Evolutionary conservation across 2,888 invertebrate genomes (phyloP), one percentile per base, ranked within the genome.

Genomic region (Piscicola geometra): DNA sequence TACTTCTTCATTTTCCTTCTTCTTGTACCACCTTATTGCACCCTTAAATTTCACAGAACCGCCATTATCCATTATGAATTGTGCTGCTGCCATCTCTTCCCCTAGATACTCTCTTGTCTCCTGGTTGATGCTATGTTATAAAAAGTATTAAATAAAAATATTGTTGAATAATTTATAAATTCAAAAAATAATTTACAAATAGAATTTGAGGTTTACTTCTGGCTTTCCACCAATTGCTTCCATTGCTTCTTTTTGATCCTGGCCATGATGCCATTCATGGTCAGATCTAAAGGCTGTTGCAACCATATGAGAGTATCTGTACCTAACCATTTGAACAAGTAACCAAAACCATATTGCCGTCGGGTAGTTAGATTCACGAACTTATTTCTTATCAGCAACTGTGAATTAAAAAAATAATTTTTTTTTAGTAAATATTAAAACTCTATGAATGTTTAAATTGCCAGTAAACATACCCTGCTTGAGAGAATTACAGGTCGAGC

Each of bases 31-130:
- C 0, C 84, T 80, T 9, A 85, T 81, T 0, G 86, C 83, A 25
- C 86, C 87, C 5, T 83, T 80, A 81, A 90, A 89, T 80, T 90
- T 92, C 0, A 94, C 89, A 76, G 89, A 87, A 1, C 92, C 93
- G n/a, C 90, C 89, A 36, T 92, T 88, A 83, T 88, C 88, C 0
- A 92, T 87, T 70, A 95, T 86, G 84, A 94, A 95, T 86, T 94
- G 92, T 12, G 95, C 90, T 0, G 92, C 90, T 0, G 93, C 93
- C 79, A 97, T 86, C 84, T 97, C 93, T 50, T 90, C 86, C 0
- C 94, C 95, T 52, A 87, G 79, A 41, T 81, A 81, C 30, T 82
- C 72, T 41, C 82, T 80, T 30, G 85, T 76, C 64, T 84, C 84
- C n/a, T 36, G 35, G 15, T 71, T n/a, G n/a, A n/a, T n/a, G n/a